phyloP scores from a whole-genome alignment of 30 jellyfish, hydroid and myxozoan genomes.

The Nemopilema nomurai region DNA sequence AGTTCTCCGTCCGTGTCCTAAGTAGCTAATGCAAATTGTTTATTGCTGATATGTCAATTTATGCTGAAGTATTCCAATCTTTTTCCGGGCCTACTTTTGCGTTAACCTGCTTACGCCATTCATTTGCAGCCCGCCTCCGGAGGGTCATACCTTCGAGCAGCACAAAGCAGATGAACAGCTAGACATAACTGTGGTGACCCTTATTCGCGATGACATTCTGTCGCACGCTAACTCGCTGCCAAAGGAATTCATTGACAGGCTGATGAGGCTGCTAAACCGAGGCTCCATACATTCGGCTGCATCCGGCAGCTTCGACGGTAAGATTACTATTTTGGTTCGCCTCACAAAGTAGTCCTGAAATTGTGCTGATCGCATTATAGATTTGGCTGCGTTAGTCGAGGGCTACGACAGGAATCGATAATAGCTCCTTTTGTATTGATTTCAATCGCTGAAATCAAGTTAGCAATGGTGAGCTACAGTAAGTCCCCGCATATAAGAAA shows the following conservation, averaged over 20 bases:
- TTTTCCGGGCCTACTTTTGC: too few species aligned
- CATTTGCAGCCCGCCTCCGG: slow-evolving; percentile 99
- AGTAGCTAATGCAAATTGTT: too few species aligned
- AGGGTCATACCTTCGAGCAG: slow-evolving; percentile 84
- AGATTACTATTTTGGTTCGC: background rate
- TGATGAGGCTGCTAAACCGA: slow-evolving; percentile 75
- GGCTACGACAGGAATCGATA: background rate
- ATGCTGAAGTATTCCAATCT: too few species aligned
- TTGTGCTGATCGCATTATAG: too few species aligned
- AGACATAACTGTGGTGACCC: slow-evolving; percentile 74
- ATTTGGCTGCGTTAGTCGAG: too few species aligned
- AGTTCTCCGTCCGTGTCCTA: too few species aligned
- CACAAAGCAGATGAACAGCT: slow-evolving; percentile 85
- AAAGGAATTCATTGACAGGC: slow-evolving; percentile 73
- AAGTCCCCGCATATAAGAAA: background rate
- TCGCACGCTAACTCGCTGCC: slow-evolving; percentile 77
- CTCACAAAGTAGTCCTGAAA: too few species aligned
- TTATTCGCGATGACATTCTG: slow-evolving; percentile 79
- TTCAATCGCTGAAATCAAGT: background rate
- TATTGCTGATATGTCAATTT: too few species aligned
- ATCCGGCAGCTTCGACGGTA: slow-evolving; percentile 85
- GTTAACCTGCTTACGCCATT: too few species aligned
- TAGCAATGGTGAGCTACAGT: background rate
- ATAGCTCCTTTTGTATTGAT: background rate
- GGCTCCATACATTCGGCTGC: slow-evolving; percentile 96